Evolutionary conservation across 2,888 invertebrate genomes (phyloP).

Genomic region (Andrena bucephala): DNA sequence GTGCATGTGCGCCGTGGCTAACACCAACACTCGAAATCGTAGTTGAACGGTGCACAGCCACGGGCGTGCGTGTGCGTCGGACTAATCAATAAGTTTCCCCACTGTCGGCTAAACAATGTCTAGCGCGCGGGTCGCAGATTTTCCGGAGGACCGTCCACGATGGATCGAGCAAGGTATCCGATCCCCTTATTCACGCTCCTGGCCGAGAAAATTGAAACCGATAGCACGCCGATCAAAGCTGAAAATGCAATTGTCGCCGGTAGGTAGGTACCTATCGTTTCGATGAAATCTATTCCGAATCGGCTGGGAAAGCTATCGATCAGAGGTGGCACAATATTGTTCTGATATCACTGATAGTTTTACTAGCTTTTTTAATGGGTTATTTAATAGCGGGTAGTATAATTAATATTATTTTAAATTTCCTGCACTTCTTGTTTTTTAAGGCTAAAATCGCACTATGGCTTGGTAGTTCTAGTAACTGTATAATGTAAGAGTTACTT

Average conservation of each 20-base stretch:
- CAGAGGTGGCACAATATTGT: background rate
- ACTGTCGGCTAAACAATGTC: slow-evolving; percentile 64
- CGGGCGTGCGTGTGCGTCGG: slow-evolving; percentile 40
- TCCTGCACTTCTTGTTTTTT: no score
- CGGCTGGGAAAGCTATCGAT: background rate
- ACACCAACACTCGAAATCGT: slow-evolving; percentile 34
- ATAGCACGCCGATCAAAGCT: slow-evolving; percentile 21
- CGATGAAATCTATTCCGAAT: background rate
- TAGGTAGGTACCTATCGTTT: background rate
- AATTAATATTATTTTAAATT: no score
- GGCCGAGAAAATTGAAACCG: slow-evolving; percentile 41
- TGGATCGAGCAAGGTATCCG: background rate
- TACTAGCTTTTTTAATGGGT: no score
- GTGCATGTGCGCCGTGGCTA: slow-evolving; percentile 18
- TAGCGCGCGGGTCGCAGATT: slow-evolving; percentile 25
- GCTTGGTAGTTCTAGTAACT: no score
- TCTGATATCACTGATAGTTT: no score
- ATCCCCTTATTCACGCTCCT: slow-evolving; percentile 15
- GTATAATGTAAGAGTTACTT: no score
- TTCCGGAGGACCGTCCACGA: background rate
- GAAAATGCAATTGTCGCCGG: background rate
- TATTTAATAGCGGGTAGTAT: no score
- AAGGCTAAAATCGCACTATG: no score
- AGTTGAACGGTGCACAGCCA: slow-evolving; percentile 16
- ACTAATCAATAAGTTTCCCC: slow-evolving; percentile 68